phyloP scores from a whole-genome alignment of 1,140 invertebrate genomes.

The Pygmarrhopalites habei region DNA sequence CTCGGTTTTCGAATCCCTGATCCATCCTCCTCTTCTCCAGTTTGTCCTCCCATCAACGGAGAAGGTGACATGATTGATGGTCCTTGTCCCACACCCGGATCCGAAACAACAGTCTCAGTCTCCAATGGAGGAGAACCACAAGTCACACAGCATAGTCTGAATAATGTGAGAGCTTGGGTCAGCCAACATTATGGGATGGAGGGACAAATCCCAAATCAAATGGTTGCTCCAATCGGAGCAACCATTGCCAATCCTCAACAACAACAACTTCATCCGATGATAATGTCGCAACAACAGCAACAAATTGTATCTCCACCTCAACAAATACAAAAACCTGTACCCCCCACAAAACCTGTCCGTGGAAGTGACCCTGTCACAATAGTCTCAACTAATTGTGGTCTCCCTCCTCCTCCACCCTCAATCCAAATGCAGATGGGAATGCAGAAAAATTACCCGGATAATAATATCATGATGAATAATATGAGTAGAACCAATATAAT shows the following conservation, averaged over 20 bases:
- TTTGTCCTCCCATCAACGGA: too few relatives aligned
- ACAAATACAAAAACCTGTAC: conserved; percentile 6
- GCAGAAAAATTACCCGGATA: too few relatives aligned
- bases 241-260: neutral
- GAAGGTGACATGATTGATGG: too few relatives aligned
- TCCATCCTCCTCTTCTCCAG: neutral
- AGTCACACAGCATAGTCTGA: conserved; percentile 41
- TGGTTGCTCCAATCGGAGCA: neutral
- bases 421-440: too few relatives aligned
- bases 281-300: too few relatives aligned
- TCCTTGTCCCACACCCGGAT: too few relatives aligned
- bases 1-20: conserved; percentile 62
- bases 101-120: neutral
- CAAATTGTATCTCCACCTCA: neutral
- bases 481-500: too few relatives aligned
- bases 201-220: conserved; percentile 25
- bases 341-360: neutral
- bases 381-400: too few relatives aligned
- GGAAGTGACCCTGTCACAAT: too few relatives aligned
- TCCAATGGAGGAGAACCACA: neutral
- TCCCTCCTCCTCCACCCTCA: conserved; percentile 1
- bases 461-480: too few relatives aligned
- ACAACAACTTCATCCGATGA: neutral
- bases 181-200: conserved; percentile 68
- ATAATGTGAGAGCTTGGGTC: conserved; percentile 82